Percentiles rank a stretch among this genome's conserved stretches.
Conservation (phyloP, 2,888 invertebrate species). For the Dynastes maya region DNA sequence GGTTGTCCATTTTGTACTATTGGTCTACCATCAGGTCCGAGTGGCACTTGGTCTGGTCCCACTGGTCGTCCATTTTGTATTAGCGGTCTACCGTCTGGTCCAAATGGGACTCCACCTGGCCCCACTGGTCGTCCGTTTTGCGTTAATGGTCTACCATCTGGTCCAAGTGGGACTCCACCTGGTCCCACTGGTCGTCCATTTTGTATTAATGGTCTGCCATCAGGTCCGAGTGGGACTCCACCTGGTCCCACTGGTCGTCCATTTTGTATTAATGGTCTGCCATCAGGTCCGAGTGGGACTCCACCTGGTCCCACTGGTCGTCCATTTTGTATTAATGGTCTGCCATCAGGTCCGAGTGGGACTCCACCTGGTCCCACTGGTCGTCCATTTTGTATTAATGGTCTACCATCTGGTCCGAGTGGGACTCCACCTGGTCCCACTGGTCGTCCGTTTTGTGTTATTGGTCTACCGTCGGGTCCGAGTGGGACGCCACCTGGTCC, state of each 20-base stretch:
- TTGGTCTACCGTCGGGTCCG: too few species aligned
- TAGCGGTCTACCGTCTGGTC: slow-evolving; percentile 5
- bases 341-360: slow-evolving; percentile 32
- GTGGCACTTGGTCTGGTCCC: background rate
- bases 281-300: slow-evolving; percentile 21
- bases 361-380: slow-evolving; percentile 51
- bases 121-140: slow-evolving; percentile 30
- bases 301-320: slow-evolving; percentile 1
- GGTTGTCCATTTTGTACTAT: background rate
- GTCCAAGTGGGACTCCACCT: slow-evolving; percentile 35
- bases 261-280: slow-evolving; percentile 48
- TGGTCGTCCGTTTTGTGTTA: too few species aligned
- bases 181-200: slow-evolving; percentile 8
- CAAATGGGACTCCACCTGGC: slow-evolving; percentile 17
- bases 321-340: background rate
- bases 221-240: background rate
- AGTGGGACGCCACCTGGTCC: too few species aligned
- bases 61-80: slow-evolving; percentile 9
- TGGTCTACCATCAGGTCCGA: slow-evolving; percentile 15
- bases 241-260: slow-evolving; percentile 4
- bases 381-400: slow-evolving; percentile 52
- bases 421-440: background rate
- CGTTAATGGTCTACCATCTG: slow-evolving; percentile 23
- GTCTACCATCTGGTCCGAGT: slow-evolving; percentile 32
- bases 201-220: slow-evolving; percentile 6